Evolutionary conservation across 1,140 invertebrate species (phyloP).

Genomic region (Papilio xuthus): DNA sequence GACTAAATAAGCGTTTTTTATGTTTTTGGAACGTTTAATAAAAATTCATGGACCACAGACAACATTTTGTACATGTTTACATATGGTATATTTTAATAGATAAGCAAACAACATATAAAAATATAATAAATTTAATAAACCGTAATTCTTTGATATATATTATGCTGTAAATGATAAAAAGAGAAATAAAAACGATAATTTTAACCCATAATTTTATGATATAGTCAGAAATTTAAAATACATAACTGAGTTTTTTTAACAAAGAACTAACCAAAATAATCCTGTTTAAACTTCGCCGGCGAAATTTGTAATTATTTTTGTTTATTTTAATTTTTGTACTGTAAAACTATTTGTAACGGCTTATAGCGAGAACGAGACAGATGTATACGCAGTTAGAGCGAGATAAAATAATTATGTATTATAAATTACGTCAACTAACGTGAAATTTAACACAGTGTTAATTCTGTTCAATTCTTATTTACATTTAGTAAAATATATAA

Average conservation of each 20-base stretch:
- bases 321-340: not conserved
- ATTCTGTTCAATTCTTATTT: too few species aligned
- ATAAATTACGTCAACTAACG: too few species aligned
- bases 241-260: not conserved
- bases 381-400: not conserved
- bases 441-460: too few species aligned
- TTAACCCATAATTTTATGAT: too few species aligned
- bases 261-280: constrained; percentile 8
- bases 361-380: not conserved
- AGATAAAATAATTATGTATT: not conserved
- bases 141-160: not conserved
- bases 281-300: constrained; percentile 12
- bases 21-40: not conserved
- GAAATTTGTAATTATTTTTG: constrained; percentile 16
- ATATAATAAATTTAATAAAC: not conserved
- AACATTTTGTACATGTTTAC: constrained; percentile 35
- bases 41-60: not conserved
- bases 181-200: too few species aligned
- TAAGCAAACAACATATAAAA: constrained; percentile 6
- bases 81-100: constrained; percentile 20
- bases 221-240: not conserved
- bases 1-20: too few species aligned
- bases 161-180: too few species aligned
- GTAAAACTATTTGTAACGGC: constrained; percentile 11
- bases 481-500: too few species aligned